Percentiles rank a stretch among this genome's conserved stretches.
Evolutionary conservation across 2,888 invertebrate genomes (phyloP).

Genomic region (Caenorhabditis imperialis): DNA sequence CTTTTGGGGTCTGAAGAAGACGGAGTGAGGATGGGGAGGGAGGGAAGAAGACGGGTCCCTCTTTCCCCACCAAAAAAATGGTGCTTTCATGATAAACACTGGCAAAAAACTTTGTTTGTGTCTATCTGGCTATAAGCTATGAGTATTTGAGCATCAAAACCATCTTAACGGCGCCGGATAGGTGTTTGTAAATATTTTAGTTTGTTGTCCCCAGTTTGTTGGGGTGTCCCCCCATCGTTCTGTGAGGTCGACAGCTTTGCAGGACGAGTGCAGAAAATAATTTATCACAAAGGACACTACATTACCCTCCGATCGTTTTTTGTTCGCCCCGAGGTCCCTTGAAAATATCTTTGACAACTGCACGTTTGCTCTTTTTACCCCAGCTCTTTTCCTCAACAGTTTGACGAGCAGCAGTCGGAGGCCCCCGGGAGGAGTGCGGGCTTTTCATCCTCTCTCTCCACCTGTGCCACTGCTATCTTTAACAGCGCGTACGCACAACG

Average conservation of each 20-base stretch:
- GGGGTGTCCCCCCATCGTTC: too few relatives aligned
- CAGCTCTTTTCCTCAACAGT: slow-evolving; percentile 47
- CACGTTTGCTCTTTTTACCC: slow-evolving; percentile 39
- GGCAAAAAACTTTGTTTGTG: slow-evolving; percentile 32
- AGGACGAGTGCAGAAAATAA: slow-evolving; percentile 1
- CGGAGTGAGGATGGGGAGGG: slow-evolving; percentile 8
- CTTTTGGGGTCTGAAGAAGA: slow-evolving; percentile 29
- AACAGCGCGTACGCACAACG: slow-evolving; percentile 46
- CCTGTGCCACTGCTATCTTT: slow-evolving; percentile 51
- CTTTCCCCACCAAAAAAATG: too few relatives aligned
- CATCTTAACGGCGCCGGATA: not conserved
- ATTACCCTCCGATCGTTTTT: not conserved
- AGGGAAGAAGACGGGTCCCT: slow-evolving; percentile 4
- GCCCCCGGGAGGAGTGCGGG: slow-evolving; percentile 26
- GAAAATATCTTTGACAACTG: slow-evolving; percentile 19
- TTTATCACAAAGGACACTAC: slow-evolving; percentile 16
- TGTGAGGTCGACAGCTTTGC: too few relatives aligned
- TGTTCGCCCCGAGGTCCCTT: not conserved
- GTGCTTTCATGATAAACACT: slow-evolving; percentile 24
- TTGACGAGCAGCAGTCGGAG: slow-evolving; percentile 34
- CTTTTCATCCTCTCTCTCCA: slow-evolving; percentile 37
- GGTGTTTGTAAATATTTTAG: slow-evolving; percentile 17
- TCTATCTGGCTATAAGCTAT: slow-evolving; percentile 8
- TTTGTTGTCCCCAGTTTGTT: too few relatives aligned
- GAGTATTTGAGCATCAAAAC: slow-evolving; percentile 1